These are phyloP conservation scores for Aegotheles bennettii DNA, from an alignment of 2,113 vertebrate genomes.

Conservation along the genomic window DNA sequence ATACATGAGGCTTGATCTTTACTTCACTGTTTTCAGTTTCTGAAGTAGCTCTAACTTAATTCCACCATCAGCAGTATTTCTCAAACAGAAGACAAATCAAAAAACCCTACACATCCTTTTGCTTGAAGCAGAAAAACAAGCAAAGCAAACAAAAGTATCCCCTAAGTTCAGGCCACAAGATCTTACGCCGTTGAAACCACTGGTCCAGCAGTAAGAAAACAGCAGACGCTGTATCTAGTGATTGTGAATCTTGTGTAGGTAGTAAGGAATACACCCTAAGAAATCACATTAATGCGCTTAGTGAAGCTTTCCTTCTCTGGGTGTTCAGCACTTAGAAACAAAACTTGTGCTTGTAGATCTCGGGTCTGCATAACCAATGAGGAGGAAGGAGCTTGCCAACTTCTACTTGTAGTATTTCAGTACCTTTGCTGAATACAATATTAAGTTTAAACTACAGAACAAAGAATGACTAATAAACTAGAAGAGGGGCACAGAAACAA, in stretches of 20 bases:
- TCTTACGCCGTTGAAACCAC: not conserved
- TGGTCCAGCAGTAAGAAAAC: not conserved
- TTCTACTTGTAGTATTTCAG: not conserved
- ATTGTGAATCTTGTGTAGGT: not conserved
- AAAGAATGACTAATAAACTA: not conserved
- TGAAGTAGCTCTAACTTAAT: not conserved
- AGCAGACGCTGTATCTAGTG: not conserved
- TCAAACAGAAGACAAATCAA: not conserved
- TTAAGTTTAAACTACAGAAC: not conserved
- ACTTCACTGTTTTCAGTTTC: not conserved
- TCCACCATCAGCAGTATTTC: not conserved
- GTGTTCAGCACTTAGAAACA: not conserved
- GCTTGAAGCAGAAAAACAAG: not conserved
- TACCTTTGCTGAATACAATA: not conserved
- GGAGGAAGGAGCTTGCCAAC: not conserved
- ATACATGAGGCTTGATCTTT: not conserved
- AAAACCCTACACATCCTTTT: not conserved
- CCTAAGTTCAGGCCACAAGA: not conserved
- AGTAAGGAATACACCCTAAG: not conserved
- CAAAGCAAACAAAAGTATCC: not conserved
- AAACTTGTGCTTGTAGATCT: not conserved
- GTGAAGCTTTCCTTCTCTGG: not conserved
- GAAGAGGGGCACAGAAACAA: not conserved
- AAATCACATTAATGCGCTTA: not conserved
- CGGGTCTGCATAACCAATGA: not conserved